Percentiles rank a stretch among this genome's conserved stretches.
phyloP scores from a whole-genome alignment of 2,113 vertebrate genomes.

The Jaculus jaculus region DNA sequence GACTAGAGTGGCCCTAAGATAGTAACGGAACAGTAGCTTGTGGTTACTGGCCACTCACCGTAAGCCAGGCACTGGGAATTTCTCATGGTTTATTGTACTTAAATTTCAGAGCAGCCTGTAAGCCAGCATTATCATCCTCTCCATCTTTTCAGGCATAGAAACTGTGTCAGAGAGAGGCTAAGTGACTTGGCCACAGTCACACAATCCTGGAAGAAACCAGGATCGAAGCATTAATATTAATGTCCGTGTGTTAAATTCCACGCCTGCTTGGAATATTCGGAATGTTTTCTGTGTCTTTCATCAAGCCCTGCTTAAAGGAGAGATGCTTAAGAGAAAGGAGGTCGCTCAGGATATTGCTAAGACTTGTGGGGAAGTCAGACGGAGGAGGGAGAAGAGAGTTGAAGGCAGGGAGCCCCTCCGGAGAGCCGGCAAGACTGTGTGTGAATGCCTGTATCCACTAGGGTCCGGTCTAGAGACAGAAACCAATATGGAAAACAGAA shows the following conservation, averaged over 20 bases:
- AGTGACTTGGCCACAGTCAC: neutral
- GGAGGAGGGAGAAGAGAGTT: too few species aligned
- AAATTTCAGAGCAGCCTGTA: neutral
- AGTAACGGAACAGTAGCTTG: neutral
- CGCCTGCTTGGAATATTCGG: neutral
- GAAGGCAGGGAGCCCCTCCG: neutral
- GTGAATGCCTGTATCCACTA: fast-evolving
- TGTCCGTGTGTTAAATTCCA: neutral
- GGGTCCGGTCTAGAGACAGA: neutral
- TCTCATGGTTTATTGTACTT: neutral
- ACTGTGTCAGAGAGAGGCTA: neutral
- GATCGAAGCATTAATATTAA: neutral
- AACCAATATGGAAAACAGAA: neutral
- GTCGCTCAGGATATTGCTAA: neutral
- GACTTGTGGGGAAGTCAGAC: neutral
- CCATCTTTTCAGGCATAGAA: neutral
- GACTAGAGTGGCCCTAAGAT: neutral
- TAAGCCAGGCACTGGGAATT: neutral
- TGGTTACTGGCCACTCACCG: neutral
- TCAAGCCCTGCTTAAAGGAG: neutral
- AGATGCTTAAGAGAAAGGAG: neutral
- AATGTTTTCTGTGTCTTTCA: neutral
- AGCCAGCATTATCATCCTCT: neutral
- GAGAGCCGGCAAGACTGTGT: neutral
- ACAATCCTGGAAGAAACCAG: neutral